Evolutionary conservation across 2,797 vertebrate species (phyloP).

Genomic region (Glyptemys insculpta): DNA sequence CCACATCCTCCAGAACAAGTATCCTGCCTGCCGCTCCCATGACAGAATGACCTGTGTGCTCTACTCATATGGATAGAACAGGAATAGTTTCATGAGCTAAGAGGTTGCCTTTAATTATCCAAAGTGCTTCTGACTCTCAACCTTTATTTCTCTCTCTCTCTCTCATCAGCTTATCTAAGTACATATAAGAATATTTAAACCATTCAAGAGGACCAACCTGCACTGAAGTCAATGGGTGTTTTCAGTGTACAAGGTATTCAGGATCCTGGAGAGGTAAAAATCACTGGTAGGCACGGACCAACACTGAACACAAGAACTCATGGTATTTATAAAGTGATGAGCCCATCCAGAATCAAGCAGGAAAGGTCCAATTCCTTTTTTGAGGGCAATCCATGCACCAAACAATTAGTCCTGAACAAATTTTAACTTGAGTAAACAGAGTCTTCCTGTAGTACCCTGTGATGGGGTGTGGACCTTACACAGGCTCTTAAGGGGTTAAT

Average conservation of each 20-base stretch:
- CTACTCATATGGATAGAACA: background rate
- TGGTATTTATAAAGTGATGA: background rate
- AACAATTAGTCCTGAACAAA: background rate
- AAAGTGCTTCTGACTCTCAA: fast-evolving
- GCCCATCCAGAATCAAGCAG: background rate
- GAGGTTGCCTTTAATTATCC: background rate
- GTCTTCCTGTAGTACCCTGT: background rate
- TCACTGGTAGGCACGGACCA: background rate
- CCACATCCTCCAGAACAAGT: fast-evolving
- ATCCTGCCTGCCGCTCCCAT: fast-evolving
- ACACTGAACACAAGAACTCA: background rate
- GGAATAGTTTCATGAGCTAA: background rate
- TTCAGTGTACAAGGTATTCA: background rate
- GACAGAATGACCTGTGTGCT: background rate
- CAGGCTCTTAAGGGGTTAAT: no score
- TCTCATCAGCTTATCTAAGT: background rate
- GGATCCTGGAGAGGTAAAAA: background rate
- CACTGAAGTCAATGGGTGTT: background rate
- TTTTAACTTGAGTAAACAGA: background rate
- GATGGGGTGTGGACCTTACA: no score
- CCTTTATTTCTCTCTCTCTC: background rate
- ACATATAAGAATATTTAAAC: background rate
- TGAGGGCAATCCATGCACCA: background rate
- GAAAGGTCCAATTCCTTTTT: background rate
- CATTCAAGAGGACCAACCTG: background rate